Evolutionary conservation across 1,140 invertebrate genomes (phyloP).

Genomic region (Pogonomyrmex californicus): DNA sequence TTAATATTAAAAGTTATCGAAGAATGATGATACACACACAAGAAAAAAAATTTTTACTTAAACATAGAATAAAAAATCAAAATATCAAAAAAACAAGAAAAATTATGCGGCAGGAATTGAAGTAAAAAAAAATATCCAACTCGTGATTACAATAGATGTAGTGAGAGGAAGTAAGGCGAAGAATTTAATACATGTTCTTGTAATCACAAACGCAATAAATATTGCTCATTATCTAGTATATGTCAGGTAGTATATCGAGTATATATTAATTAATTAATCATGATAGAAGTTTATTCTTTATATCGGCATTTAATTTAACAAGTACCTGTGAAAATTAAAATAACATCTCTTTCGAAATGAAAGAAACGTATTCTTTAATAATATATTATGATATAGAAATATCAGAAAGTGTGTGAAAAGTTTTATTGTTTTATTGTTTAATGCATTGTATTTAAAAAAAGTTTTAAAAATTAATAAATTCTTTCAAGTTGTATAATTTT

Average conservation of each 20-base stretch:
- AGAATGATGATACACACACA: not conserved
- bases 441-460: no score
- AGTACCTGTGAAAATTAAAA: not conserved
- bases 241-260: not conserved
- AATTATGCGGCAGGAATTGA: not conserved
- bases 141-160: conserved; percentile 2
- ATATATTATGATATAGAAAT: not conserved
- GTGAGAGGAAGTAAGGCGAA: conserved; percentile 32
- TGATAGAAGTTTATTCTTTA: not conserved
- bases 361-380: not conserved
- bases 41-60: not conserved
- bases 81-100: not conserved
- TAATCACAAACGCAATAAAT: conserved; percentile 10
- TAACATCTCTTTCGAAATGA: not conserved
- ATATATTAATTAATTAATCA: conserved; percentile 39
- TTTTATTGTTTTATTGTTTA: no score
- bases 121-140: conserved; percentile 51
- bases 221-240: not conserved
- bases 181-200: conserved; percentile 52
- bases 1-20: not conserved
- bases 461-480: no score
- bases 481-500: no score
- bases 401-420: no score
- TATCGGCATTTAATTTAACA: conserved; percentile 26
- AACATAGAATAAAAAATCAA: conserved; percentile 1